A percentile compares a stretch with the other conserved stretches of the same genome.
These are phyloP conservation scores for Cyanistes caeruleus DNA, from an alignment of 2,113 vertebrate genomes.

Conservation along the genomic window DNA sequence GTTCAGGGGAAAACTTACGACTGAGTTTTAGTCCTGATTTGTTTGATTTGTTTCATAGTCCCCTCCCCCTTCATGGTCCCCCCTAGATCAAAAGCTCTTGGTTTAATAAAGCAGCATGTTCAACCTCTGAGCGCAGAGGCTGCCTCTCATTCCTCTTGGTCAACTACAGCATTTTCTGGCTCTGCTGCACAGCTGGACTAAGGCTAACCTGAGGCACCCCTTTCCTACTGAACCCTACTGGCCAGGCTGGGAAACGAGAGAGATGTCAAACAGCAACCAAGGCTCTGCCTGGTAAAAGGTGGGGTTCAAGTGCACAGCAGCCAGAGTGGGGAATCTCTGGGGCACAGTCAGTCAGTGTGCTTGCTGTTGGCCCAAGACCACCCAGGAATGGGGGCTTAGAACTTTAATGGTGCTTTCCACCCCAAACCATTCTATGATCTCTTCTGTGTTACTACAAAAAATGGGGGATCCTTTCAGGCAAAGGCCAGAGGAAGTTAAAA, in stretches of 20 bases:
- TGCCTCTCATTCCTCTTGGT: background rate
- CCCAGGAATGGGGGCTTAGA: constrained; percentile 42
- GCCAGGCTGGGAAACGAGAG: background rate
- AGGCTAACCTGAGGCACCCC: background rate
- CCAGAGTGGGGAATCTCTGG: background rate
- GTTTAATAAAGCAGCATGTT: background rate
- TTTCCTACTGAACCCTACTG: background rate
- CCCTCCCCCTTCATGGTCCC: background rate
- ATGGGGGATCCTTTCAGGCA: background rate
- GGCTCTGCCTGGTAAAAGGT: no score
- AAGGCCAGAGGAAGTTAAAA: background rate
- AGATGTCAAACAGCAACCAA: fast-evolving
- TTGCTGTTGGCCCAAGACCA: constrained; percentile 77
- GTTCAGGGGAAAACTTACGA: fast-evolving
- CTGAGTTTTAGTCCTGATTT: background rate
- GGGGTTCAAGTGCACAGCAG: background rate
- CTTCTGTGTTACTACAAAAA: background rate
- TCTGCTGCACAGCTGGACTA: background rate
- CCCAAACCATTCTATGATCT: background rate
- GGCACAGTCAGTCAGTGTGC: constrained; percentile 71
- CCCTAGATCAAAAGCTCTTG: background rate
- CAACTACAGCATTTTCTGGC: background rate
- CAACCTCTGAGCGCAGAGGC: fast-evolving
- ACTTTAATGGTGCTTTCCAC: background rate
- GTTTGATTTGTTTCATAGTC: background rate